Evolutionary conservation across 2,888 invertebrate genomes (phyloP).

Genomic region (Tholera decimalis): DNA sequence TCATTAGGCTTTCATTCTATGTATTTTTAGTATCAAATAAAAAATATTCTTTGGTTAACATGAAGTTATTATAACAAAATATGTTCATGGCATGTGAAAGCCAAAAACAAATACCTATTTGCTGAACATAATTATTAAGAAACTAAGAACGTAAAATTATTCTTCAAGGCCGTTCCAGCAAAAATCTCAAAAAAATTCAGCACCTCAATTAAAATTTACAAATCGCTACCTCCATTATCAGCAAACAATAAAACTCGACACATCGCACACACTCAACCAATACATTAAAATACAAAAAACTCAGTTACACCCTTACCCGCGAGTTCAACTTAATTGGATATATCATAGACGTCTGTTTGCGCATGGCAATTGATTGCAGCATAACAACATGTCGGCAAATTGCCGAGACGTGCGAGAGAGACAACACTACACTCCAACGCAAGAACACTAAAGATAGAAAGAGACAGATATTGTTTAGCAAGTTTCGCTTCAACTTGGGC

Average conservation of each 20-base stretch:
- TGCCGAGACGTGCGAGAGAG: slow-evolving; percentile 80
- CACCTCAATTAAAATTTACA: slow-evolving; percentile 30
- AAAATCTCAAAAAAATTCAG: not conserved
- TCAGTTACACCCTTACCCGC: slow-evolving; percentile 74
- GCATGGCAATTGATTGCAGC: slow-evolving; percentile 92
- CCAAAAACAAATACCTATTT: not conserved
- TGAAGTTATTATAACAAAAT: not conserved
- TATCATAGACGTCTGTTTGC: slow-evolving; percentile 92
- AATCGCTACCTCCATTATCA: slow-evolving; percentile 22
- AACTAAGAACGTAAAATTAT: not conserved
- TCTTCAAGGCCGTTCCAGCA: not conserved
- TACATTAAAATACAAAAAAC: slow-evolving; percentile 57
- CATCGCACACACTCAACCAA: slow-evolving; percentile 40
- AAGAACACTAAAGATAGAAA: slow-evolving; percentile 66
- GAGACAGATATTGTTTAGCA: slow-evolving; percentile 39
- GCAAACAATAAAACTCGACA: slow-evolving; percentile 37
- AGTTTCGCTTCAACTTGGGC: slow-evolving; percentile 66
- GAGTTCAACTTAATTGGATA: slow-evolving; percentile 89
- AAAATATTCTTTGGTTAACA: not conserved
- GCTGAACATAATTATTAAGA: not conserved
- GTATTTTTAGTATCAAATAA: not conserved
- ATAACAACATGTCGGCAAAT: slow-evolving; percentile 91
- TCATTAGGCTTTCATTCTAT: not conserved
- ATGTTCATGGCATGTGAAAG: not conserved
- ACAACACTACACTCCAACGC: slow-evolving; percentile 56